Conservation (phyloP, 2,113 vertebrate genomes). For the Anguilla japonica region DNA sequence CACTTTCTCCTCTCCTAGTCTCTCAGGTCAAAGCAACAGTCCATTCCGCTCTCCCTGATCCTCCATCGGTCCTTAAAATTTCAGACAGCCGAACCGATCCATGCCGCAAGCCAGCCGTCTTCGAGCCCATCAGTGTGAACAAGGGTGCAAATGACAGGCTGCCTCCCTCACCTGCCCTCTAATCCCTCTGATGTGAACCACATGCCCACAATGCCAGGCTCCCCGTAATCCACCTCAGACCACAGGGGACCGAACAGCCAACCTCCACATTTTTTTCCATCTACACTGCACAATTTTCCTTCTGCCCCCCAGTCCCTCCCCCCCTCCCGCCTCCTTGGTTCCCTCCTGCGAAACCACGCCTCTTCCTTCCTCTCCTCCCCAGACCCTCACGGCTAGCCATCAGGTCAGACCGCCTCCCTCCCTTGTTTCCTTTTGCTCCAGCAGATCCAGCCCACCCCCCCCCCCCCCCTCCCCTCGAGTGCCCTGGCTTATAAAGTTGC, state of each 20-base stretch:
- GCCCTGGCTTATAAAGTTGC: constrained; percentile 1
- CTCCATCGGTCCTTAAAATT: not conserved
- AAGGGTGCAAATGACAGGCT: constrained; percentile 18
- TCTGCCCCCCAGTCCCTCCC: not conserved
- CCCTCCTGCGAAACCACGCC: constrained; percentile 19
- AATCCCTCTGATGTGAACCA: not conserved
- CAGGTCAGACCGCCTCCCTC: constrained; percentile 5
- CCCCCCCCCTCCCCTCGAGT: not conserved
- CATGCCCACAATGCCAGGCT: not conserved
- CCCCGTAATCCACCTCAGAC: not conserved
- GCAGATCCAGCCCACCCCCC: not conserved
- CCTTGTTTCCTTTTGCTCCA: not conserved
- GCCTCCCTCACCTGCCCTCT: not conserved
- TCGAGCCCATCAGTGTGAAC: constrained; percentile 12
- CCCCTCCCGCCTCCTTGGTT: not conserved
- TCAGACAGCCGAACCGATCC: not conserved
- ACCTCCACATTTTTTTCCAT: not conserved
- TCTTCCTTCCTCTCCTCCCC: constrained; percentile 2
- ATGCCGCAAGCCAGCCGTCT: not conserved
- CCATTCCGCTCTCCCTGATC: not conserved
- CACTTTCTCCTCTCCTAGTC: not conserved
- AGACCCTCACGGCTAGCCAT: not conserved
- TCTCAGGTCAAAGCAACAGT: not conserved
- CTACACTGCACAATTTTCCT: constrained; percentile 6
- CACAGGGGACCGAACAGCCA: not conserved